Evolutionary conservation across 2,888 invertebrate species (phyloP).

Genomic region (Pelosia muscerda): DNA sequence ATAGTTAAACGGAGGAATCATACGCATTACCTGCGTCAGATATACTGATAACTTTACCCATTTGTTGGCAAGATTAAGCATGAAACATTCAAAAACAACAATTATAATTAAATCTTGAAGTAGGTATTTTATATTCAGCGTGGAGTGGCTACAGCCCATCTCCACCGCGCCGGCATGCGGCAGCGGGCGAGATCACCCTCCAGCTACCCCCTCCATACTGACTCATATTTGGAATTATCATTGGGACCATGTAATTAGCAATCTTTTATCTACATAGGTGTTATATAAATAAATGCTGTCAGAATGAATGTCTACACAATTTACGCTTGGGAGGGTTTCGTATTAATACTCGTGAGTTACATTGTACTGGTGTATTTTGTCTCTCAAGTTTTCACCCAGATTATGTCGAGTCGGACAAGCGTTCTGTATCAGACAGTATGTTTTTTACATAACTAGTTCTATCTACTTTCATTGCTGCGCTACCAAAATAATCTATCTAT

Average conservation of each 20-base stretch:
- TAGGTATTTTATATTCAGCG: background rate
- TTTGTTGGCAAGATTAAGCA: background rate
- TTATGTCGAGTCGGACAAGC: no score
- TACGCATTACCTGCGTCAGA: no score
- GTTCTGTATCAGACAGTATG: no score
- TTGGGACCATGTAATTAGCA: slow-evolving; percentile 2
- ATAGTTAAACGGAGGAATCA: no score
- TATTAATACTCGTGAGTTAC: no score
- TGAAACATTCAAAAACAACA: slow-evolving; percentile 3
- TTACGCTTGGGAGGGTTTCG: background rate
- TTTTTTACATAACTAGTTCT: no score
- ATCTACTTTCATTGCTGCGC: no score
- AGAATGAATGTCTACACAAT: background rate
- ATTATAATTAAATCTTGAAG: background rate
- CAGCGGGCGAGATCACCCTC: background rate
- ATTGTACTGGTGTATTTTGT: no score
- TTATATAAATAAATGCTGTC: background rate
- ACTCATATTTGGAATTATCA: slow-evolving; percentile 4
- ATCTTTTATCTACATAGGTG: background rate
- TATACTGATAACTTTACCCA: background rate
- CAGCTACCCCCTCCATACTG: background rate
- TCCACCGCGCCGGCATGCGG: background rate
- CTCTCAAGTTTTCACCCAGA: no score
- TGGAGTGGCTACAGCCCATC: background rate
- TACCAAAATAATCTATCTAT: no score